A percentile compares a stretch with the other conserved stretches of the same genome.
These are phyloP conservation scores for Thymelicus lineola DNA, from an alignment of 2,888 invertebrate genomes.

Conservation along the genomic window DNA sequence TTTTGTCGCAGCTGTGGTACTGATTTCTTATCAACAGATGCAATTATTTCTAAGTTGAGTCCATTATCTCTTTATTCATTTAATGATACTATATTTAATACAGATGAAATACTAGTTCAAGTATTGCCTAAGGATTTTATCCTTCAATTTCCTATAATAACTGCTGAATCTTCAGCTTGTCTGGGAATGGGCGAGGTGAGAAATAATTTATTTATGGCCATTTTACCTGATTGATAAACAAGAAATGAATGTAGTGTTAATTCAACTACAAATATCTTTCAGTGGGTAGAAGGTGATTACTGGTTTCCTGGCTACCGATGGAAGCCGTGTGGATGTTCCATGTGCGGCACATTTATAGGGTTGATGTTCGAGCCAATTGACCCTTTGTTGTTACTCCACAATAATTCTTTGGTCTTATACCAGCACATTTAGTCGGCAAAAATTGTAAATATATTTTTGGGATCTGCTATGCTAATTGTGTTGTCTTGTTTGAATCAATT, in stretches of 20 bases:
- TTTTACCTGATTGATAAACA: neutral
- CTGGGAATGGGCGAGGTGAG: constrained; percentile 64
- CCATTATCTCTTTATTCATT: constrained; percentile 54
- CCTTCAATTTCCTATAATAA: constrained; percentile 60
- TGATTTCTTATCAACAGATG: constrained; percentile 53
- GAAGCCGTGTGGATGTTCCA: constrained; percentile 84
- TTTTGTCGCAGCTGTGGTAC: constrained; percentile 66
- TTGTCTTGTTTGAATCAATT: constrained; percentile 40
- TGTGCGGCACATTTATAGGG: constrained; percentile 84
- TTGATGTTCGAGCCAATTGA: constrained; percentile 80
- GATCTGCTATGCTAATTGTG: constrained; percentile 42
- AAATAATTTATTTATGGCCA: constrained; percentile 9
- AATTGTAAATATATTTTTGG: constrained; percentile 63
- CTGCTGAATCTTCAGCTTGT: constrained; percentile 57
- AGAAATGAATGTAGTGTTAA: neutral
- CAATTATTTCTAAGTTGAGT: constrained; percentile 56
- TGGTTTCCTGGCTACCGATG: constrained; percentile 87
- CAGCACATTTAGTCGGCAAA: constrained; percentile 62
- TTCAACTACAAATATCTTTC: constrained; percentile 50
- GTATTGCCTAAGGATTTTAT: constrained; percentile 56
- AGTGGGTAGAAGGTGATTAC: constrained; percentile 81
- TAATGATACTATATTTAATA: constrained; percentile 60
- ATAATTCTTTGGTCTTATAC: constrained; percentile 61
- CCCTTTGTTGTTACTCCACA: constrained; percentile 46
- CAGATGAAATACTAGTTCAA: constrained; percentile 59